phyloP scores from a whole-genome alignment of 2,113 vertebrate species.

The Blennius ocellaris region DNA sequence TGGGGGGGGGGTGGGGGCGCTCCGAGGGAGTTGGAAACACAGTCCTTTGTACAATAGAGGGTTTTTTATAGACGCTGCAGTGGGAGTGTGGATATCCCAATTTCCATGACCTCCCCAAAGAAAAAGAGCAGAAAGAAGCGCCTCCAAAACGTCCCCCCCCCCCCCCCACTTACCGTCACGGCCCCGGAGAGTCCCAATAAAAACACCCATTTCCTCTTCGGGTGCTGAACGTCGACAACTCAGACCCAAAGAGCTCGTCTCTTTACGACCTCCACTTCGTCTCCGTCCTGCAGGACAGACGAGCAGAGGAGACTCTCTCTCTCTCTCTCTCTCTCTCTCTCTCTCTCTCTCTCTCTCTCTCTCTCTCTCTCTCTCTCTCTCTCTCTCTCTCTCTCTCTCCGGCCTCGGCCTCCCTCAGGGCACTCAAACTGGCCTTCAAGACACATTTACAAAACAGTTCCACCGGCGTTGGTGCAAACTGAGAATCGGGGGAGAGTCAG shows the following conservation, averaged over 20 bases:
- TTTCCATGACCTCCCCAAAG: constrained; percentile 38
- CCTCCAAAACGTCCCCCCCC: constrained; percentile 10
- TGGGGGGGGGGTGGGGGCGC: constrained; percentile 22
- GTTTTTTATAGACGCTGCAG: constrained; percentile 27
- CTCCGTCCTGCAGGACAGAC: constrained; percentile 70
- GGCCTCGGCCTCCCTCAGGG: constrained; percentile 41
- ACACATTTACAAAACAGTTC: constrained; percentile 85
- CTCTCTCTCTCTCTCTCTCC: no score
- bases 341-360: no score
- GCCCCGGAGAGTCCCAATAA: constrained; percentile 53
- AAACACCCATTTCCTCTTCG: constrained; percentile 74
- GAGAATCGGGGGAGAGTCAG: constrained; percentile 26
- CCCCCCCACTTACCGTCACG: constrained; percentile 2
- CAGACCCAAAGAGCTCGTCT: constrained; percentile 53
- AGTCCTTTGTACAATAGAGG: constrained; percentile 38
- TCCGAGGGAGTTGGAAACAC: constrained; percentile 54
- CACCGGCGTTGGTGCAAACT: constrained; percentile 56
- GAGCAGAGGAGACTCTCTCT: constrained; percentile 43
- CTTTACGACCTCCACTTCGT: constrained; percentile 71
- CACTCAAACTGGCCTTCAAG: constrained; percentile 78
- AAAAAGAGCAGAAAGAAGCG: constrained; percentile 21
- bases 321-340: no score
- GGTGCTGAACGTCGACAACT: constrained; percentile 53
- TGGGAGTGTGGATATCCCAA: constrained; percentile 26
- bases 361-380: no score